Base-by-base conservation (phyloP, 2,797 vertebrate genomes). In the Serranus cabrilla region DNA sequence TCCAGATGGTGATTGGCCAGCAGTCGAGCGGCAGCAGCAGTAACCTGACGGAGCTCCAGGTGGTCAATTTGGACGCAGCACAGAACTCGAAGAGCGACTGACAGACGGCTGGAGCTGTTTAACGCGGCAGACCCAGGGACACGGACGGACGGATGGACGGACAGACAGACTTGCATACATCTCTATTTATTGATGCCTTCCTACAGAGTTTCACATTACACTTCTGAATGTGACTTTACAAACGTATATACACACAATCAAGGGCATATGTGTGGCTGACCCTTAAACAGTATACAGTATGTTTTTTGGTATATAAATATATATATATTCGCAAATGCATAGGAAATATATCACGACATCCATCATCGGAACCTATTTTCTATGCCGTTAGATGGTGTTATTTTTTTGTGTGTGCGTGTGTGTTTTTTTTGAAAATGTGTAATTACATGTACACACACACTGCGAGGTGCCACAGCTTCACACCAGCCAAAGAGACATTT, bases 161-260 rank as follows among this genome's bases (percentile, higher is more conserved):
- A 78, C 82, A 83, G 87, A 67, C 47, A 11, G 61, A 82, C 83
- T 94, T 34, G 76, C 87, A 93, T 92, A 93, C 92, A 92, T 95
- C 94, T 95, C 95, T 97, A 97, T 98, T 98, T 98, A 98, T 97
- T 97, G 96, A 96, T 97, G 97, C 96, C 97, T 98, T 97, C 92
- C 95, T 95, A 94, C 81, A 80, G 93, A 94, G 84, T 94, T 95
- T 96, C 92, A 95, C 94, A 93, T 88, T 81, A 92, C 82, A 90
- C 80, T 82, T 71, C 76, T 86, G 81, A 92, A 92, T 91, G 87
- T 91, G 89, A 86, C 83, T 91, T 87, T 87, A n/a, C n/a, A 81
- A 83, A 83, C 59, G 76, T 75, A 42, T 34, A 55, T 11, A 67
- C 75, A 87, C 86, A 87, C 64, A 85, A 79, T 82, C 75, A 88